phyloP scores from a whole-genome alignment of 2,888 invertebrate genomes.

The Cryptocephalus moraei region DNA sequence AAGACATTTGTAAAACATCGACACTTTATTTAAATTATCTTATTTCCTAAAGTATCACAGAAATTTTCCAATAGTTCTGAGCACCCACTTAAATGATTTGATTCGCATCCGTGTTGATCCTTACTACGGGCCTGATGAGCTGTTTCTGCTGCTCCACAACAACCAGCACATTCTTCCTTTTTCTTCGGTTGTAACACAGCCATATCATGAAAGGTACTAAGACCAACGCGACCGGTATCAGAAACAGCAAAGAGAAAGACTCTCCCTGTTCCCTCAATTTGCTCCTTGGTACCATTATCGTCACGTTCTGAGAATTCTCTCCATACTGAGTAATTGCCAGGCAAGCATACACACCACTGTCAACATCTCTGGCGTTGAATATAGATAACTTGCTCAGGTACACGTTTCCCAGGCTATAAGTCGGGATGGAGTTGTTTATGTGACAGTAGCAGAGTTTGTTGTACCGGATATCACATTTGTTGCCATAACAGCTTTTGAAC shows the following conservation, averaged over 20 bases:
- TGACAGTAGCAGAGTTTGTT: constrained; percentile 26
- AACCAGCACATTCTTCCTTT: constrained; percentile 16
- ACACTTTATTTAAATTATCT: no score
- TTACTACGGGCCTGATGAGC: constrained; percentile 14
- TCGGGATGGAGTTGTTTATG: constrained; percentile 19
- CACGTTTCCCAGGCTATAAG: constrained; percentile 23
- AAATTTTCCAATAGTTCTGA: no score
- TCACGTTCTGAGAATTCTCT: constrained; percentile 26
- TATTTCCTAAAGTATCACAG: no score
- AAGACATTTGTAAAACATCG: no score
- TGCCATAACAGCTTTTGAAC: constrained; percentile 30
- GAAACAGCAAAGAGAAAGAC: constrained; percentile 28
- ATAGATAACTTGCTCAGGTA: constrained; percentile 33
- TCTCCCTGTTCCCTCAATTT: constrained; percentile 13
- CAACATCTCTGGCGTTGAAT: constrained; percentile 25
- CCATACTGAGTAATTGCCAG: constrained; percentile 30
- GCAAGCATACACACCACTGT: constrained; percentile 33
- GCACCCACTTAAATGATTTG: no score
- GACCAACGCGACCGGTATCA: constrained; percentile 29
- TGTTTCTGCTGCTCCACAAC: constrained; percentile 17
- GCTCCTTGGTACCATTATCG: constrained; percentile 22
- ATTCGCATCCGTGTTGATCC: neutral
- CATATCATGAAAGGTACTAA: constrained; percentile 29
- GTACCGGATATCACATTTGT: constrained; percentile 26
- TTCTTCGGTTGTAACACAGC: constrained; percentile 30